Conservation (phyloP, 2,113 vertebrate genomes). For the Nannospalax galili region DNA sequence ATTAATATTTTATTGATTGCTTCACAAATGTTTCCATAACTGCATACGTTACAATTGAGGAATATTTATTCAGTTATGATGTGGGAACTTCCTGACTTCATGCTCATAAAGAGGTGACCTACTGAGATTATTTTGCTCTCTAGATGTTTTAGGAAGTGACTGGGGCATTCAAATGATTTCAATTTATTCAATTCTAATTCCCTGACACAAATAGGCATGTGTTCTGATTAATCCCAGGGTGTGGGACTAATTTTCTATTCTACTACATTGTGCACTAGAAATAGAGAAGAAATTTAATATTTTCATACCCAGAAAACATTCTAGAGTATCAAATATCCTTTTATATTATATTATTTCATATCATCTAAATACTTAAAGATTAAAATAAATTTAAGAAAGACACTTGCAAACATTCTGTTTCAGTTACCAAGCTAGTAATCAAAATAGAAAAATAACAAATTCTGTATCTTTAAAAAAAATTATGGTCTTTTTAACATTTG, state of each 20-base stretch:
- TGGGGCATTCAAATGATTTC: background rate
- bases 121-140: background rate
- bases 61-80: background rate
- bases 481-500: background rate
- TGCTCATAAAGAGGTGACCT: background rate
- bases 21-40: conserved; percentile 44
- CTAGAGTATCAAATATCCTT: background rate
- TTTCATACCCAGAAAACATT: background rate
- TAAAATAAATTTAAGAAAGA: conserved; percentile 38
- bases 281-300: background rate
- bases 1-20: conserved; percentile 25
- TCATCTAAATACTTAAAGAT: background rate
- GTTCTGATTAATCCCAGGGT: background rate
- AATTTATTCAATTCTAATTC: background rate
- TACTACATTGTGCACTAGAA: background rate
- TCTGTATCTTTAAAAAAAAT: background rate
- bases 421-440: background rate
- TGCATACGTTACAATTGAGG: background rate
- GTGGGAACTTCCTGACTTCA: background rate
- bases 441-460: background rate
- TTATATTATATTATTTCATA: conserved; percentile 3
- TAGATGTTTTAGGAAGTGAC: background rate
- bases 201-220: background rate
- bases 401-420: background rate
- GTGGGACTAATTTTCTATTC: background rate